Base-by-base conservation (phyloP, 2,113 vertebrate genomes). In the Actinemys pallida region DNA sequence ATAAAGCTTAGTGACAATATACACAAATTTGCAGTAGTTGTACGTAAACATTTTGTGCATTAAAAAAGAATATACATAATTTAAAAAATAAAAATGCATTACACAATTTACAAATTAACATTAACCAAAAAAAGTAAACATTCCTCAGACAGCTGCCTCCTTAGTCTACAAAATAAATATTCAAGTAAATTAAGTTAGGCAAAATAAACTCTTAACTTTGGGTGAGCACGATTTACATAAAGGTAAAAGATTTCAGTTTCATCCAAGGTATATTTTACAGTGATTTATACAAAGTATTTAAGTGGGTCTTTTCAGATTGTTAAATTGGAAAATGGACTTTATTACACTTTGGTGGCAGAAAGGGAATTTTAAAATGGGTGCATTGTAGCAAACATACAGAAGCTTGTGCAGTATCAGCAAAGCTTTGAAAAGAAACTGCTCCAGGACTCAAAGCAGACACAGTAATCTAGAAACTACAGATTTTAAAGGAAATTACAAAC, bases 41-140 rank as follows among this genome's bases (percentile, higher is more conserved):
- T 98, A 99, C 96, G 85, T 98, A 98, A 99, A 99, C 98, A 96
- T 98, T 98, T 98, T 99, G 98, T 99, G 98, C 97, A 84, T 99
- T 99, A 99, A 97, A 99, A 98, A 98, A 99, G 99, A 99, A 99
- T 99, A 97, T 98, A 98, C 97, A 98, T 97, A 98, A 98, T 98
- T 98, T 98, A 97, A 98, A 98, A 99, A 98, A 99, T 99, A 98
- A 98, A 97, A 98, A 99, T 98, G 98, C 97, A 98, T 98, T 98
- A 98, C 79, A 98, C 94, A 94, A 99, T 99, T 98, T 99, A 99
- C 98, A 99, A 99, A 98, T 98, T 95, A 99, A 98, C 89, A 97
- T 94, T 96, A 97, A 98, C 95, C 97, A 97, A 98, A 97, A 98
- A 98, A 98, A 98, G 95, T 96, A 97, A 98, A 98, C 98, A 98